These are phyloP conservation scores for Ormyrus rosae DNA, from an alignment of 2,888 invertebrate species.

Conservation along the genomic window DNA sequence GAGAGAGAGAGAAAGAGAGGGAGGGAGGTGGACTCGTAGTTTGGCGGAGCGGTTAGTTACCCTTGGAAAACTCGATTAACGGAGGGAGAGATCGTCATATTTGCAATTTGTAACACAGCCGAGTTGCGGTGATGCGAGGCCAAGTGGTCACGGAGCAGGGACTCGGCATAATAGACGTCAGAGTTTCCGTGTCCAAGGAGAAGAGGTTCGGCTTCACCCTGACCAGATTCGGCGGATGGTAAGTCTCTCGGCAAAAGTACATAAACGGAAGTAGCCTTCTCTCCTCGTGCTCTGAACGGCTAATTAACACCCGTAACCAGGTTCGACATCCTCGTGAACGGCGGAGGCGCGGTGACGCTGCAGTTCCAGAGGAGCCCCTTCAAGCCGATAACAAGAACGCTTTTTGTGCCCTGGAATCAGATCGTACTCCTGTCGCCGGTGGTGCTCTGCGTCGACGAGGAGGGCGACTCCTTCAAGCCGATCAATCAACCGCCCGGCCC, in stretches of 20 bases:
- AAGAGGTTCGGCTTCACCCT: slow-evolving; percentile 97
- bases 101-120: slow-evolving; percentile 81
- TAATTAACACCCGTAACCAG: slow-evolving; percentile 77
- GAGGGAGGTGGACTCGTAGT: not conserved
- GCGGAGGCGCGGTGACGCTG: slow-evolving; percentile 97
- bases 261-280: slow-evolving; percentile 9
- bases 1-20: not conserved
- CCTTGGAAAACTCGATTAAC: slow-evolving; percentile 36
- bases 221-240: slow-evolving; percentile 95
- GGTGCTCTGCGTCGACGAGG: slow-evolving; percentile 86
- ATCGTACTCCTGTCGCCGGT: slow-evolving; percentile 95
- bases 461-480: slow-evolving; percentile 70
- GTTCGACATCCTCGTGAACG: slow-evolving; percentile 99
- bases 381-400: slow-evolving; percentile 89
- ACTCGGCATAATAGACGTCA: slow-evolving; percentile 96
- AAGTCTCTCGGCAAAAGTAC: slow-evolving; percentile 76
- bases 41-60: slow-evolving; percentile 30
- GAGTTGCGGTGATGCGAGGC: slow-evolving; percentile 98
- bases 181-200: slow-evolving; percentile 96
- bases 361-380: slow-evolving; percentile 98
- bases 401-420: slow-evolving; percentile 98
- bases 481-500: slow-evolving; percentile 72
- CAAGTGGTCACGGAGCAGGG: slow-evolving; percentile 96
- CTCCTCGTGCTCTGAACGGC: slow-evolving; percentile 41
- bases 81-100: slow-evolving; percentile 64